phyloP scores from a whole-genome alignment of 1,140 invertebrate genomes.

The Marisa cornuarietis region DNA sequence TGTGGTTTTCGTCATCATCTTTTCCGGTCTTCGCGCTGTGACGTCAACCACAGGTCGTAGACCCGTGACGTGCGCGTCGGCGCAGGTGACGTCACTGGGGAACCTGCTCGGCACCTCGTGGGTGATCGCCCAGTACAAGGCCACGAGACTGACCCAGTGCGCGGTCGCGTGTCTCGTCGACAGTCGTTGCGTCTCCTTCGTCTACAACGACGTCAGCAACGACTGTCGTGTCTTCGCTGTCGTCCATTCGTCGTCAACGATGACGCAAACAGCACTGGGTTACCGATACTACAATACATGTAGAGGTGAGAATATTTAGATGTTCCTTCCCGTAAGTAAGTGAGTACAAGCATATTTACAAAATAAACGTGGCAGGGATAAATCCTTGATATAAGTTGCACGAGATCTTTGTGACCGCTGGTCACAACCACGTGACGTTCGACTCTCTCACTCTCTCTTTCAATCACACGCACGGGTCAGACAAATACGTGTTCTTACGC shows the following conservation, averaged over 20 bases:
- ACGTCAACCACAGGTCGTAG: too few relatives aligned
- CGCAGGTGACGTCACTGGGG: background rate
- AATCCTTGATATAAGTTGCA: too few relatives aligned
- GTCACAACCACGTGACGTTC: too few relatives aligned
- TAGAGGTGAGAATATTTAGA: constrained; percentile 2
- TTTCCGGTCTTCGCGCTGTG: too few relatives aligned
- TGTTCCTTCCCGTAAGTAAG: background rate
- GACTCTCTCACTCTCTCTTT: too few relatives aligned
- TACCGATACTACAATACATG: constrained; percentile 5
- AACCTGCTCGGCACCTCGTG: background rate
- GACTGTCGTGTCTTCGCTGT: constrained; percentile 10
- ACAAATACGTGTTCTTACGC: too few relatives aligned
- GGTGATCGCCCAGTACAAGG: background rate
- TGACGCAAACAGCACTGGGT: background rate
- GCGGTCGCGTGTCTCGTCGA: background rate
- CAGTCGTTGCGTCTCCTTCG: background rate
- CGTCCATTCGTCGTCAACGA: background rate
- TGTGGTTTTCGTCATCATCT: too few relatives aligned
- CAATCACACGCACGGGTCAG: too few relatives aligned
- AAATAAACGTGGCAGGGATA: too few relatives aligned
- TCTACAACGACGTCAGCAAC: constrained; percentile 6
- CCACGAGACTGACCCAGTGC: background rate
- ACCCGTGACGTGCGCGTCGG: background rate
- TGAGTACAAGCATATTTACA: too few relatives aligned
- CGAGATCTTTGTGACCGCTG: too few relatives aligned